A percentile compares a stretch with the other conserved stretches of the same genome.
Evolutionary conservation across 2,797 vertebrate genomes (phyloP).

Genomic region (Pseudocheirus occidentalis): DNA sequence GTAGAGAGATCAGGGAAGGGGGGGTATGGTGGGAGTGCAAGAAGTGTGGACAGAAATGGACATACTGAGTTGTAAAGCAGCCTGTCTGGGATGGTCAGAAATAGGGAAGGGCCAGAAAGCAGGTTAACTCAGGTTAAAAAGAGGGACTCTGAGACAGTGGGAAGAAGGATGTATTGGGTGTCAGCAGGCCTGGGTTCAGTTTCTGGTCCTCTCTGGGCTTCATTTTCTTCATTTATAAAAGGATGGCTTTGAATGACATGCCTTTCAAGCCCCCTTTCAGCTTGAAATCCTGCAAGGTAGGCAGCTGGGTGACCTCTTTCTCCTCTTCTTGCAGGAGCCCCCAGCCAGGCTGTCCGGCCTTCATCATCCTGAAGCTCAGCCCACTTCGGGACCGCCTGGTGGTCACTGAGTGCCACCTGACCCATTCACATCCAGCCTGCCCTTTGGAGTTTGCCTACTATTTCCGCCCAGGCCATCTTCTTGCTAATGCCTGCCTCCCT

Average conservation of each 20-base stretch:
- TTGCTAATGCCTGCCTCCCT: slow-evolving; percentile 77
- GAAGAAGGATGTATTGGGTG: too few species aligned
- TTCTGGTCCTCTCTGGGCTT: background rate
- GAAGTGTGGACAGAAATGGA: background rate
- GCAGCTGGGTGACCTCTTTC: background rate
- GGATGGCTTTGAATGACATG: background rate
- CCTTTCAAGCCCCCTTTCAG: background rate
- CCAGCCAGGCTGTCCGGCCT: slow-evolving; percentile 75
- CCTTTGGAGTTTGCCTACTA: slow-evolving; percentile 76
- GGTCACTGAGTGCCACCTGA: slow-evolving; percentile 77
- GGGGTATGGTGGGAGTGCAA: background rate
- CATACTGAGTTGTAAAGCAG: too few species aligned
- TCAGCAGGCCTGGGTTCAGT: background rate
- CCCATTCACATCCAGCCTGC: slow-evolving; percentile 77
- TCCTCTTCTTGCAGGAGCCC: slow-evolving; percentile 66
- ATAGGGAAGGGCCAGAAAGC: background rate
- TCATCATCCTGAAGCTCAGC: slow-evolving; percentile 79
- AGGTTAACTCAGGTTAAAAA: background rate
- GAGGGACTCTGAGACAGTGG: background rate
- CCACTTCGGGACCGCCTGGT: slow-evolving; percentile 75
- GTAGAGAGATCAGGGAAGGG: background rate
- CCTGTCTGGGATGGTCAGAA: background rate
- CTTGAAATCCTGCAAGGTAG: background rate
- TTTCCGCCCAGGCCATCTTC: slow-evolving; percentile 76
- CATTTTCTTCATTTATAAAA: background rate